phyloP scores from a whole-genome alignment of 2,888 invertebrate genomes.

The Thecocarcelia acutangulata region DNA sequence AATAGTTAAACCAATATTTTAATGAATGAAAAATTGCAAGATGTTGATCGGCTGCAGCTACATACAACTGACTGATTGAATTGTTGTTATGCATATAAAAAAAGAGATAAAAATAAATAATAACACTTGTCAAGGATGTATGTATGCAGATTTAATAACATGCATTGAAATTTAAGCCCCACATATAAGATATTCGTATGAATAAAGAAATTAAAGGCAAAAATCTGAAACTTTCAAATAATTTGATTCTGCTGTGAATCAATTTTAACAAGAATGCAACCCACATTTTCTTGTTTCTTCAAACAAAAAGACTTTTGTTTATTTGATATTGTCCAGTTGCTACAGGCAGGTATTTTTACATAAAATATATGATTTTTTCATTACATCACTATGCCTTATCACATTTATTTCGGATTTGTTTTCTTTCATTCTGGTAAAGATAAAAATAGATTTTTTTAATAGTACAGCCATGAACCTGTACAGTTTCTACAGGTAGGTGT shows the following conservation, averaged over 20 bases:
- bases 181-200: background rate
- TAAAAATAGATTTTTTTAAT: too few species aligned
- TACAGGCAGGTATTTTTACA: too few species aligned
- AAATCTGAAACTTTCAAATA: background rate
- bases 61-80: background rate
- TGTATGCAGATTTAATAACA: constrained; percentile 30
- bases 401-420: too few species aligned
- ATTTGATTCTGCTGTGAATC: too few species aligned
- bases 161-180: constrained; percentile 12
- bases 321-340: background rate
- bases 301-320: background rate
- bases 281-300: too few species aligned
- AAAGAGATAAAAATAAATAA: background rate
- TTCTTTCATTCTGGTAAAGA: too few species aligned
- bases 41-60: constrained; percentile 16
- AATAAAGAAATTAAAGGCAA: background rate
- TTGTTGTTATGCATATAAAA: background rate
- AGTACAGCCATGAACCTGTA: too few species aligned
- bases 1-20: constrained; percentile 34
- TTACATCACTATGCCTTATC: too few species aligned
- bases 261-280: background rate
- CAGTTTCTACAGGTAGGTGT: too few species aligned
- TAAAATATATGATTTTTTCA: too few species aligned
- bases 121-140: constrained; percentile 46
- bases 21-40: constrained; percentile 35